Conservation (phyloP, 1,140 invertebrate species). For the Trichonephila inaurata region DNA sequence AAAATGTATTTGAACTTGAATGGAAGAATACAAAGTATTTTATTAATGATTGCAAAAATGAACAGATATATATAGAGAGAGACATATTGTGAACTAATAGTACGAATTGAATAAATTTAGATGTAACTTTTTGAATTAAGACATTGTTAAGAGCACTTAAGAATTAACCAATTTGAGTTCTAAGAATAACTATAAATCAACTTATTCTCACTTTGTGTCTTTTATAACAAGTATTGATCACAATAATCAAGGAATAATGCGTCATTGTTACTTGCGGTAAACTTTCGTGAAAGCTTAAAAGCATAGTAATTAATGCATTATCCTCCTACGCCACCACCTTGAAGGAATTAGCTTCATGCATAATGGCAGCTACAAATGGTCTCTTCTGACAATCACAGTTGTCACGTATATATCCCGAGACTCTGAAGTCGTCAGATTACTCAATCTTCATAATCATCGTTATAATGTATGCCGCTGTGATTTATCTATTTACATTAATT, state of each 20-base stretch:
- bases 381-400: neutral
- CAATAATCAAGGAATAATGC: neutral
- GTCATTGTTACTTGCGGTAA: neutral
- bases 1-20: too few species aligned
- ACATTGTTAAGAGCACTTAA: neutral
- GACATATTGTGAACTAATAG: too few species aligned
- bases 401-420: neutral
- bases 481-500: too few species aligned
- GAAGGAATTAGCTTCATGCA: neutral
- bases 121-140: too few species aligned
- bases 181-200: neutral
- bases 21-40: too few species aligned
- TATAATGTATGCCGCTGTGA: neutral
- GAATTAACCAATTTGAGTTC: neutral
- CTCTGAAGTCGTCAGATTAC: neutral
- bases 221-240: neutral
- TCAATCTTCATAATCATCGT: neutral
- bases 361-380: neutral
- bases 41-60: too few species aligned
- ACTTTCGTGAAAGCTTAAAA: neutral
- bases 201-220: neutral
- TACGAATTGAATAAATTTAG: too few species aligned
- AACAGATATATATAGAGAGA: too few species aligned
- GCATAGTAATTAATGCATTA: neutral
- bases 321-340: neutral